Evolutionary conservation across 2,888 invertebrate genomes (phyloP), one percentile per base, ranked within the genome.

Genomic region (Troglohyphantes excavatus): DNA sequence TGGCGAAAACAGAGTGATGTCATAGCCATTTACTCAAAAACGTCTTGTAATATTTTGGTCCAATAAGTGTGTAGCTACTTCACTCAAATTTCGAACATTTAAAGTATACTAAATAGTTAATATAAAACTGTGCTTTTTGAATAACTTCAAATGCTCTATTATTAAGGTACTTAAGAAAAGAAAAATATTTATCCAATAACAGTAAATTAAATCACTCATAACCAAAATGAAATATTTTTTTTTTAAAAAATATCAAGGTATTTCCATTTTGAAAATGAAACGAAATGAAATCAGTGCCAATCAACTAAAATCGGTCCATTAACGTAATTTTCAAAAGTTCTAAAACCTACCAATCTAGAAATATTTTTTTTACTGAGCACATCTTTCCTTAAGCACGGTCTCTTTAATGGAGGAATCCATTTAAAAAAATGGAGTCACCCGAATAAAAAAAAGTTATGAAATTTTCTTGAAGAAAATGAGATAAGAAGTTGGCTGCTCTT

Each of bases 191-290:
- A 33, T 33, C 33, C 33, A 33, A 33, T 33, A 3, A 33, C 33
- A 33, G 33, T n/a, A n/a, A n/a, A n/a, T n/a, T n/a, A n/a, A n/a
- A n/a, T n/a, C n/a, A n/a, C n/a, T n/a, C n/a, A n/a, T n/a, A n/a
- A n/a, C n/a, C n/a, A 39, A 7, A 11, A 39, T 39, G 9, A 39
- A 39, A 7, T 39, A 39, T 39, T 39, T 39, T 39, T 39, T 39
- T 39, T 39, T n/a, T n/a, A n/a, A n/a, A n/a, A 39, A 39, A 39
- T 39, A 39, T 39, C 39, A 1, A 39, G 53, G 17, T 7, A n/a
- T 17, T 17, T 33, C 65, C 29, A 68, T 68, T 68, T 68, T 13
- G 68, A 68, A 68, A 68, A 68, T 68, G 68, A 68, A 65, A 68
- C 33, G 68, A 68, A 68, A 53, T 53, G n/a, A 13, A 68, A 68